Evolutionary conservation across 2,113 vertebrate species (phyloP).

Genomic region (Cercocebus atys): DNA sequence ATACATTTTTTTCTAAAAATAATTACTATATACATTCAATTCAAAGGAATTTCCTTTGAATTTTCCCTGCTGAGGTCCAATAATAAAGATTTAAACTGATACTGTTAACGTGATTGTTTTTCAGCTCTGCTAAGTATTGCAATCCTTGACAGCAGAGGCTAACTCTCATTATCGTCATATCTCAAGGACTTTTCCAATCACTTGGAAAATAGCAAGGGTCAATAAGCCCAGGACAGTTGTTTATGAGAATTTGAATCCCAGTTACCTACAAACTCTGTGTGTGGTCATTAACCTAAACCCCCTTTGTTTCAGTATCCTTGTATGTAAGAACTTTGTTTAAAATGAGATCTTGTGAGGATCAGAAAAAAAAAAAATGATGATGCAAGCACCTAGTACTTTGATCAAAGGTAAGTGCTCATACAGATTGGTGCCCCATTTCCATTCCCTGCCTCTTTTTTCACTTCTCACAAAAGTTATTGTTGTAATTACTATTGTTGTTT

Average conservation of each 20-base stretch:
- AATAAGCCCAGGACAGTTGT: not conserved
- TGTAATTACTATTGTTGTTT: not conserved
- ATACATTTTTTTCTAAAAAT: not conserved
- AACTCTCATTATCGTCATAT: not conserved
- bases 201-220: not conserved
- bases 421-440: rapidly evolving
- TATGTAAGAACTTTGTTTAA: not conserved
- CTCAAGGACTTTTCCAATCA: not conserved
- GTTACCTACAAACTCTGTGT: not conserved
- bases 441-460: not conserved
- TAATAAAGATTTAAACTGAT: not conserved
- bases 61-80: not conserved
- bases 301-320: not conserved
- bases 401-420: not conserved
- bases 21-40: not conserved
- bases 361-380: not conserved
- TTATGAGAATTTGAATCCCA: not conserved
- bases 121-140: not conserved
- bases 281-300: not conserved
- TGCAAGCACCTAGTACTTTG: not conserved
- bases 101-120: not conserved
- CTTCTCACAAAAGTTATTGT: not conserved
- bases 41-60: not conserved
- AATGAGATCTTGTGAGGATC: not conserved
- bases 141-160: not conserved